Conservation (phyloP, 1,140 invertebrate species). For the Leptonema lineaticorne region DNA sequence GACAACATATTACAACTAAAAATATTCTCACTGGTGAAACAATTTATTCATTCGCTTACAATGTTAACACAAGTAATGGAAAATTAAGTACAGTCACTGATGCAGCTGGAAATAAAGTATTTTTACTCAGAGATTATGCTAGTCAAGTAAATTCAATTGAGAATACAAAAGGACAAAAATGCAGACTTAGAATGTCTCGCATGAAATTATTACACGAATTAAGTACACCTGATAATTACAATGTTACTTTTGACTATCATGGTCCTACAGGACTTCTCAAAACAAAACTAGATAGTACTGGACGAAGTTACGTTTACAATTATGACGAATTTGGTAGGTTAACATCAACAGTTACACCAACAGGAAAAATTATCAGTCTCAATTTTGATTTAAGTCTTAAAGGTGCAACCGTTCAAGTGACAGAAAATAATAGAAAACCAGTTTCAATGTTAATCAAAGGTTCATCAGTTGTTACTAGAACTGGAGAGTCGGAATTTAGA, state of each 20-base stretch:
- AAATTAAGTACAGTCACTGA: slow-evolving; percentile 91
- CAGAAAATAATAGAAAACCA: slow-evolving; percentile 78
- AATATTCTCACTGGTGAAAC: slow-evolving; percentile 92
- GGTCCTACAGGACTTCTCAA: slow-evolving; percentile 84
- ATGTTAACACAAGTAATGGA: slow-evolving; percentile 94
- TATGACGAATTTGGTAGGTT: slow-evolving; percentile 94
- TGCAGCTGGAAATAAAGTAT: slow-evolving; percentile 90
- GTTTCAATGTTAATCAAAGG: slow-evolving; percentile 86
- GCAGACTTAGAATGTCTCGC: slow-evolving; percentile 81
- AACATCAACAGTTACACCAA: slow-evolving; percentile 87
- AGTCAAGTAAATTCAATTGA: slow-evolving; percentile 90
- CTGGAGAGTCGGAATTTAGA: slow-evolving; percentile 77
- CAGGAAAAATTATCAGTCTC: slow-evolving; percentile 82
- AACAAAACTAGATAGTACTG: slow-evolving; percentile 85
- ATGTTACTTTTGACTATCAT: slow-evolving; percentile 91
- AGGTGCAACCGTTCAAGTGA: slow-evolving; percentile 83
- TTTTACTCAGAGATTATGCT: slow-evolving; percentile 84
- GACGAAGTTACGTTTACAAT: slow-evolving; percentile 89
- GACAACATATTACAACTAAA: slow-evolving; percentile 88
- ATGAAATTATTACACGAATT: slow-evolving; percentile 88
- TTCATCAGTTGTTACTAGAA: slow-evolving; percentile 76
- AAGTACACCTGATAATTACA: slow-evolving; percentile 87
- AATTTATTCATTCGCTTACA: slow-evolving; percentile 91
- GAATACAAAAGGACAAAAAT: slow-evolving; percentile 92
- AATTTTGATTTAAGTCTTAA: slow-evolving; percentile 85